Base-by-base conservation (phyloP, 2,888 invertebrate species). In the Morpho achilles region DNA sequence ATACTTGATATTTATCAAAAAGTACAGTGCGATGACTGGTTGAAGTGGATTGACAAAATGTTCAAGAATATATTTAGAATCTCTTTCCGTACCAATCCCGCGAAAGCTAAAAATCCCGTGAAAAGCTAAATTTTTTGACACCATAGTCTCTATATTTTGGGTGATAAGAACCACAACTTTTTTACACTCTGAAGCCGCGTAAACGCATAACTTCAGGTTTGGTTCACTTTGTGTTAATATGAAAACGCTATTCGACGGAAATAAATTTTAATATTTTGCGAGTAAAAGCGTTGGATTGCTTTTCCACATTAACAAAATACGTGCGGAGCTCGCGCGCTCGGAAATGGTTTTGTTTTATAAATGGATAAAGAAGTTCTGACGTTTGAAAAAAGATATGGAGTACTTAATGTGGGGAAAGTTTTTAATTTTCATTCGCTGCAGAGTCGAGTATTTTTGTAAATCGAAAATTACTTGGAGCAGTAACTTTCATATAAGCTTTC, bases 161-260 rank as follows among this genome's bases (percentile, higher is more conserved):
- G n/a, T 7, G 8, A 54, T 54, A 54, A 54, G 54, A 48, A 41
- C 48, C 23, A 54, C 23, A 48, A 48, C 32, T 48, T 41, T 42
- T 42, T 47, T 32, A 22, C 48, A 42, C n/a, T 47, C 22, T 48
- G 32, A 54, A 54, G 41, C 41, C 54, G 44, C 51, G 48, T 22
- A 55, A 45, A 16, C 52, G 23, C 53, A 50, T 57, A 50, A 60
- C 40, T 56, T 47, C 47, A 61, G 49, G 52, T 50, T 58, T 46
- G 53, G 52, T 56, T 32, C 47, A 56, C 44, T 56, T 61, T 50
- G 52, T 44, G 58, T 58, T 58, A 50, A 61, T 58, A 56, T 47
- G 47, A 53, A 53, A 58, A 46, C 56, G 55, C 58, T 58, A 42
- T 56, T 50, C 50, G 43, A 50, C 8, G 39, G 46, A 16, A 45